These are phyloP conservation scores for Palythoa caribaeorum DNA, from an alignment of 92 coral and sea anemone genomes.

Conservation along the genomic window DNA sequence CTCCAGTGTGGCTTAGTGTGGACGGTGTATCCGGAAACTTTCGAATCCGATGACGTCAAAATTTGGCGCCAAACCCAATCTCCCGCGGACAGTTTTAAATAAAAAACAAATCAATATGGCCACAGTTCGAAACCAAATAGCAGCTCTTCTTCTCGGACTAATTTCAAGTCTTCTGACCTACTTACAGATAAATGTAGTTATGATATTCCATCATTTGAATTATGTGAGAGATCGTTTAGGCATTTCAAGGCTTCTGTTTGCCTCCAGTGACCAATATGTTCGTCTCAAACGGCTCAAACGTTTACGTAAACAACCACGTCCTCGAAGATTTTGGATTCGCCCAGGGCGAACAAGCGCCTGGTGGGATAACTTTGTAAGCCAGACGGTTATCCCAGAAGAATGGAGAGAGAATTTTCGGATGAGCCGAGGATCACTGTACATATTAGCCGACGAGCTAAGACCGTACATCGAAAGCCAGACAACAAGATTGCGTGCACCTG, in stretches of 20 bases:
- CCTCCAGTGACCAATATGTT: conserved; percentile 16
- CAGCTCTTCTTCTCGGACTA: conserved; percentile 15
- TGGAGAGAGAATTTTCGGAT: neutral
- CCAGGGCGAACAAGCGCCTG: conserved; percentile 11
- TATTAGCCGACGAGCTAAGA: too few species aligned
- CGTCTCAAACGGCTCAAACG: conserved; percentile 14
- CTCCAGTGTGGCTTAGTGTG: conserved; percentile 25
- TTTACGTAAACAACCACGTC: conserved; percentile 12
- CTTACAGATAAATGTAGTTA: conserved; percentile 8
- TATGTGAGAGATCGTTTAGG: conserved; percentile 10
- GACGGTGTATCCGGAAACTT: conserved; percentile 41
- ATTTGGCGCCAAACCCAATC: conserved; percentile 39
- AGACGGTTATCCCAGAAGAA: too few species aligned
- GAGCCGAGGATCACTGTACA: conserved; percentile 1
- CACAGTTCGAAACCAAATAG: conserved; percentile 17
- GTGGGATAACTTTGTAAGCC: neutral
- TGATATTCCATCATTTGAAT: conserved; percentile 18
- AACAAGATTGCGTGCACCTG: too few species aligned
- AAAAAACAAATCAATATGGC: conserved; percentile 21
- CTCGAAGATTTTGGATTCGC: conserved; percentile 9
- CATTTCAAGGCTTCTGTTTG: conserved; percentile 20
- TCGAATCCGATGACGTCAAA: conserved; percentile 41
- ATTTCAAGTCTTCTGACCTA: conserved; percentile 10
- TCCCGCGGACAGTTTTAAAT: neutral
- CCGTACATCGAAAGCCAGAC: too few species aligned